phyloP scores from a whole-genome alignment of 2,888 invertebrate genomes.

The Mimumesa dahlbomi region DNA sequence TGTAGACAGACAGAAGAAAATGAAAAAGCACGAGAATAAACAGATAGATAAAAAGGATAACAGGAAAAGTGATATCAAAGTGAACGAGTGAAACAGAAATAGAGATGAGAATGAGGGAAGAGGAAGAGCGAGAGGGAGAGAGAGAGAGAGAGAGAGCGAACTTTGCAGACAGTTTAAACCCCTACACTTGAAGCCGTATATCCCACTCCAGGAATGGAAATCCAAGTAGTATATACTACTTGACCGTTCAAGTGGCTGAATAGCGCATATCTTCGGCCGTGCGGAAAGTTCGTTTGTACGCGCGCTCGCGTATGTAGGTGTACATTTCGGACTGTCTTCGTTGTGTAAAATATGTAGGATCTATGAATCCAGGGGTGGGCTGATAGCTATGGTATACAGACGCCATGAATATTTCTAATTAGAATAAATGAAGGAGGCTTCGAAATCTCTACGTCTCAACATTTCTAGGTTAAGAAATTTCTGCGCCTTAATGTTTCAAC shows the following conservation, averaged over 20 bases:
- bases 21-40: not conserved
- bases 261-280: conserved; percentile 48
- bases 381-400: too few relatives aligned
- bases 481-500: too few relatives aligned
- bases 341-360: too few relatives aligned
- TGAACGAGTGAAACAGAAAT: conserved; percentile 7
- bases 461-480: too few relatives aligned
- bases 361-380: too few relatives aligned
- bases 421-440: too few relatives aligned
- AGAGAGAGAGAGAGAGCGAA: conserved; percentile 12
- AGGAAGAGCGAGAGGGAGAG: conserved; percentile 4
- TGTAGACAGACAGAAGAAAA: not conserved
- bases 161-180: conserved; percentile 61
- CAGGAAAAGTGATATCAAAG: too few relatives aligned
- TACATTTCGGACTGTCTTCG: too few relatives aligned
- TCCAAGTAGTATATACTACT: conserved; percentile 44
- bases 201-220: conserved; percentile 26
- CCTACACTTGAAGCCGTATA: conserved; percentile 19
- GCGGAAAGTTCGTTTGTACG: conserved; percentile 33
- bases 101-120: not conserved
- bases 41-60: not conserved
- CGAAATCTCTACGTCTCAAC: too few relatives aligned
- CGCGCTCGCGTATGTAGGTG: too few relatives aligned
- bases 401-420: too few relatives aligned
- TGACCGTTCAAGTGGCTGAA: conserved; percentile 53